Conservation (phyloP, 2,113 vertebrate species). For the Chauna torquata region DNA sequence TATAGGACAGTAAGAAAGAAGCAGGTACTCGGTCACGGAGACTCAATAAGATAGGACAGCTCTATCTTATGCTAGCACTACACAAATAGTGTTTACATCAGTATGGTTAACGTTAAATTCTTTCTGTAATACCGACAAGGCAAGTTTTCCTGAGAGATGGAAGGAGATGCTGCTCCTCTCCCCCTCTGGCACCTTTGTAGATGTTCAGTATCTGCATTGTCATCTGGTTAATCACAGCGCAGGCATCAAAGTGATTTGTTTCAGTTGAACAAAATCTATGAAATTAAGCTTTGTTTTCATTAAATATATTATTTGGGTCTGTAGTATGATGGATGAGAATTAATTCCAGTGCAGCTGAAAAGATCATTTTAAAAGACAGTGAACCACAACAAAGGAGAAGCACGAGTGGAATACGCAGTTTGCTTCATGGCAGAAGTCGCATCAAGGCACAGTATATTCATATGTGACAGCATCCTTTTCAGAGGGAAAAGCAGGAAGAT, state of each 20-base stretch:
- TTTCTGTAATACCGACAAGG: neutral
- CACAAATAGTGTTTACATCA: neutral
- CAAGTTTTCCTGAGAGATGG: neutral
- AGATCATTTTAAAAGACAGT: neutral
- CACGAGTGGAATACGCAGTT: neutral
- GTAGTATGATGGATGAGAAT: neutral
- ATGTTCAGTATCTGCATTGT: neutral
- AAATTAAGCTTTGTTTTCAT: conserved; percentile 1
- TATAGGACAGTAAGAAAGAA: neutral
- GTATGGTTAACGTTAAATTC: neutral
- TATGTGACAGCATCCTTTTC: neutral
- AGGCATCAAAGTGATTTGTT: neutral
- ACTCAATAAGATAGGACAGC: neutral
- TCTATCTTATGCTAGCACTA: neutral
- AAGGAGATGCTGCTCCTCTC: neutral
- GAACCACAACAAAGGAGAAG: conserved; percentile 7
- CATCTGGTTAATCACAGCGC: neutral
- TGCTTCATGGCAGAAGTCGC: neutral
- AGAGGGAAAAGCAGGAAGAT: conserved; percentile 32
- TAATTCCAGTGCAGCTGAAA: neutral
- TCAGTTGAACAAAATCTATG: neutral
- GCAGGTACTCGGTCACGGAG: conserved; percentile 13
- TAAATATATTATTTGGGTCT: neutral
- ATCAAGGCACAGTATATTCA: neutral
- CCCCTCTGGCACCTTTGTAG: neutral